A percentile compares a stretch with the other conserved stretches of the same genome.
Conservation (phyloP, 2,113 vertebrate genomes). For the Oryzias woworae region DNA sequence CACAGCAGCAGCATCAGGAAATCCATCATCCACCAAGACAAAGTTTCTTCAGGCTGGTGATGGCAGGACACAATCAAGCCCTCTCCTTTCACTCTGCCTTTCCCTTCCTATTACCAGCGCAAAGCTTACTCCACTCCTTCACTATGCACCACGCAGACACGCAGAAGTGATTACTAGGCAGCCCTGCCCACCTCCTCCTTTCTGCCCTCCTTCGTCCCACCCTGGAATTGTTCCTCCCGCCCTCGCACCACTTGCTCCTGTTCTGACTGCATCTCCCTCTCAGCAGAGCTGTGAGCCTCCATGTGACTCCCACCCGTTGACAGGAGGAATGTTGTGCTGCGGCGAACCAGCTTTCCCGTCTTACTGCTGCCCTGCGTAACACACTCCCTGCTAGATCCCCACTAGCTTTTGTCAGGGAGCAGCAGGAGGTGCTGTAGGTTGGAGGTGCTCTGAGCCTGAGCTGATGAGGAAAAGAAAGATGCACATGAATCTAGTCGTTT, state of each 20-base stretch:
- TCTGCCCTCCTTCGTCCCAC: conserved; percentile 40
- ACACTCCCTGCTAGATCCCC: conserved; percentile 31
- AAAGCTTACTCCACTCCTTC: conserved; percentile 34
- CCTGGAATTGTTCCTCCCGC: conserved; percentile 46
- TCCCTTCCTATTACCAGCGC: conserved; percentile 13
- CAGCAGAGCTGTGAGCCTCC: conserved; percentile 78
- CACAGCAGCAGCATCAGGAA: conserved; percentile 42
- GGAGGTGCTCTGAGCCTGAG: background rate
- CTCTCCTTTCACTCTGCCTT: background rate
- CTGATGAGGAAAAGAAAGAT: too few species aligned
- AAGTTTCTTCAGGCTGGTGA: conserved; percentile 26
- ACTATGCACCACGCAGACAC: conserved; percentile 71
- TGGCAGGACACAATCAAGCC: conserved; percentile 24
- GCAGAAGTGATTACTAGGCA: conserved; percentile 75
- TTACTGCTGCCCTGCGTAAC: background rate
- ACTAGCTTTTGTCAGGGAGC: conserved; percentile 28
- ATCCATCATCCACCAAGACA: conserved; percentile 49
- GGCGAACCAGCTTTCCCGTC: conserved; percentile 9
- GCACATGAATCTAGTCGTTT: too few species aligned
- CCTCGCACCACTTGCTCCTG: conserved; percentile 28
- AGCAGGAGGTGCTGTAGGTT: conserved; percentile 43
- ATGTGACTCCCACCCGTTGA: conserved; percentile 85
- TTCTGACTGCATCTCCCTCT: conserved; percentile 48
- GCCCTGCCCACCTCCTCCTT: conserved; percentile 63
- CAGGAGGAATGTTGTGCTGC: conserved; percentile 78